Percentiles rank a stretch among this genome's conserved stretches.
phyloP scores from a whole-genome alignment of 2,113 vertebrate species.

The Tretioscincus oriximinensis region DNA sequence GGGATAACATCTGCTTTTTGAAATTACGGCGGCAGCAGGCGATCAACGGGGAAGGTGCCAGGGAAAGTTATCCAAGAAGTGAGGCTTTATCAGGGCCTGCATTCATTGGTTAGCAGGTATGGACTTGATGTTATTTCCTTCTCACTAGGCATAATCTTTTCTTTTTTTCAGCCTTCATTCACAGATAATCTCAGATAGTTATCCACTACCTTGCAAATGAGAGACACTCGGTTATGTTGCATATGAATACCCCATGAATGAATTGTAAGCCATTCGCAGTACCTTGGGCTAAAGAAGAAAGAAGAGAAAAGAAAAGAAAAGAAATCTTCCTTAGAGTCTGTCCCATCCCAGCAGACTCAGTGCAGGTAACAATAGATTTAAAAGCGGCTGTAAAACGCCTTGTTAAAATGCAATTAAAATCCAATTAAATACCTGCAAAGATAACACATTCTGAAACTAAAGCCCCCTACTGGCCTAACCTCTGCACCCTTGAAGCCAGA shows the following conservation, averaged over 20 bases:
- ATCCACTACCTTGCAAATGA: conserved; percentile 5
- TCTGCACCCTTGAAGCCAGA: background rate
- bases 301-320: no score
- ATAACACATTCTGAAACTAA: background rate
- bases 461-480: background rate
- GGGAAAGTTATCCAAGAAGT: conserved; percentile 72
- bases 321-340: background rate
- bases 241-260: conserved; percentile 36
- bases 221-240: conserved; percentile 41
- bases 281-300: background rate
- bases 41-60: conserved; percentile 71
- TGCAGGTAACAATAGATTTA: conserved; percentile 10
- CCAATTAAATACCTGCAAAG: conserved; percentile 4
- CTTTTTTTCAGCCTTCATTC: conserved; percentile 2
- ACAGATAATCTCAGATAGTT: conserved; percentile 24
- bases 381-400: background rate
- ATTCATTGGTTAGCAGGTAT: conserved; percentile 63
- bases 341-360: background rate
- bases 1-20: conserved; percentile 82
- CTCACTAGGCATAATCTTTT: conserved; percentile 2
- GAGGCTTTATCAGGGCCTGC: conserved; percentile 69
- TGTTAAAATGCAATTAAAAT: background rate
- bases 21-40: conserved; percentile 72
- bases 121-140: conserved; percentile 44
- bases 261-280: background rate